Evolutionary conservation across 2,113 vertebrate species (phyloP).

Genomic region (Mola mola): DNA sequence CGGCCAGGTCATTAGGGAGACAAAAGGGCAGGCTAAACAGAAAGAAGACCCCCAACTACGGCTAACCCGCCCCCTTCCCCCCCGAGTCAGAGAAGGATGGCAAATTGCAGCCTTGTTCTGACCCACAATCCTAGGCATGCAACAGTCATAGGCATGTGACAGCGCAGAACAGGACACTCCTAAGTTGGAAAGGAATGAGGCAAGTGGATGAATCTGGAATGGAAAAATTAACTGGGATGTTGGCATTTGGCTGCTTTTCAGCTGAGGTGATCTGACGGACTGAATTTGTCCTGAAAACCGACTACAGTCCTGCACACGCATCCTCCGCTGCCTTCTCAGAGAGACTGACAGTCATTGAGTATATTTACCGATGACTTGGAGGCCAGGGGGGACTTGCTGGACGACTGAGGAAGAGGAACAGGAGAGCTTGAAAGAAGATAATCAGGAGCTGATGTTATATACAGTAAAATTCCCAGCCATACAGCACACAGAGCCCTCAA

Average conservation of each 20-base stretch:
- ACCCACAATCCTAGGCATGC: slow-evolving; percentile 23
- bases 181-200: slow-evolving; percentile 47
- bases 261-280: slow-evolving; percentile 44
- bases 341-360: slow-evolving; percentile 35
- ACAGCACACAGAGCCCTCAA: slow-evolving; percentile 13
- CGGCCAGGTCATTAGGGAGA: slow-evolving; percentile 68
- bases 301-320: slow-evolving; percentile 52
- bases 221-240: slow-evolving; percentile 51
- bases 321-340: slow-evolving; percentile 43
- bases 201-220: slow-evolving; percentile 50
- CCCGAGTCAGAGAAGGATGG: slow-evolving; percentile 23
- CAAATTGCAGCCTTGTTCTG: slow-evolving; percentile 33
- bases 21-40: slow-evolving; percentile 66
- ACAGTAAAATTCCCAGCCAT: slow-evolving; percentile 6
- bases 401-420: slow-evolving; percentile 15
- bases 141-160: slow-evolving; percentile 32
- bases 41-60: slow-evolving; percentile 51
- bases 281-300: slow-evolving; percentile 53
- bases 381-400: slow-evolving; percentile 29
- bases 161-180: slow-evolving; percentile 43
- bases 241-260: slow-evolving; percentile 48
- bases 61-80: slow-evolving; percentile 14
- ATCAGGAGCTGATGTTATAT: slow-evolving; percentile 30
- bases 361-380: slow-evolving; percentile 68
- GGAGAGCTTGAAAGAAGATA: slow-evolving; percentile 1